Evolutionary conservation across 2,113 vertebrate genomes (phyloP).

Genomic region (Lasiurus borealis): DNA sequence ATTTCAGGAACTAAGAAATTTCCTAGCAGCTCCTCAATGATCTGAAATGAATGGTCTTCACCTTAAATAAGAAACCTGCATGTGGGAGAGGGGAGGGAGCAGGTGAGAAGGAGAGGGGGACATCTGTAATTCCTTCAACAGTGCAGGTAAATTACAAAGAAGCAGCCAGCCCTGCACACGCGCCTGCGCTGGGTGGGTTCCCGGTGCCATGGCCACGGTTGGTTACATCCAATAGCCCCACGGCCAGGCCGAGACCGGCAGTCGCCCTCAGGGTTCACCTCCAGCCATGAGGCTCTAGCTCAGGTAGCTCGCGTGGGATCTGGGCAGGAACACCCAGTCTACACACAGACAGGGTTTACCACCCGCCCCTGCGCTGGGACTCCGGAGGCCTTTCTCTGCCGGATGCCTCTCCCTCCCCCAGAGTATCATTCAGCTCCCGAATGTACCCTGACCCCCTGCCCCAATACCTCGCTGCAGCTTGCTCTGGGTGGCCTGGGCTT

Average conservation of each 20-base stretch:
- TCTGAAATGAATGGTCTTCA: neutral
- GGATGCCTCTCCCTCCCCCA: neutral
- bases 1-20: slow-evolving; percentile 9
- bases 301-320: neutral
- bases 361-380: neutral
- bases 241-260: neutral
- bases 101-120: no score
- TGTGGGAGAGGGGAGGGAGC: no score
- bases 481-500: slow-evolving; percentile 85
- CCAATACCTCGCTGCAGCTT: slow-evolving; percentile 87
- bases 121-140: no score
- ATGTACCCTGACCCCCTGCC: neutral
- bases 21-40: neutral
- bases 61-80: neutral
- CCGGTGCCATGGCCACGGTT: neutral
- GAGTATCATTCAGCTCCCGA: neutral
- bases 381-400: neutral
- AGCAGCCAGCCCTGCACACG: neutral
- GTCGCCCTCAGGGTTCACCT: neutral
- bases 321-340: neutral
- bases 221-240: neutral
- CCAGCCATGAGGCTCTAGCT: neutral
- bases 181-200: neutral
- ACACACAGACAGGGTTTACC: neutral
- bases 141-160: no score